A percentile compares a stretch with the other conserved stretches of the same genome.
These are phyloP conservation scores for Numenius arquata DNA, from an alignment of 2,113 vertebrate species.

Conservation along the genomic window DNA sequence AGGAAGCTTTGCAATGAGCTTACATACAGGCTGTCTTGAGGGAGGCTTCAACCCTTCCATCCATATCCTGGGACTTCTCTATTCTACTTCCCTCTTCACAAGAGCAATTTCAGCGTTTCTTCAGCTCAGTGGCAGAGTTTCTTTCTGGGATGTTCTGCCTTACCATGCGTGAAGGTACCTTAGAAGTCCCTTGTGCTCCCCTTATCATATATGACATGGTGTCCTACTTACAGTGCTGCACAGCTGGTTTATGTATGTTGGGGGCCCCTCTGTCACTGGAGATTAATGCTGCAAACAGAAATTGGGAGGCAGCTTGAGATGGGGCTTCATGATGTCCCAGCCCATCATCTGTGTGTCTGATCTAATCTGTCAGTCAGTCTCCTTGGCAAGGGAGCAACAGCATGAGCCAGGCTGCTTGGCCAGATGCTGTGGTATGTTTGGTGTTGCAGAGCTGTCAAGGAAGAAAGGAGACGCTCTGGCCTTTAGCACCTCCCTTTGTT, in stretches of 20 bases:
- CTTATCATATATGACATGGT: background rate
- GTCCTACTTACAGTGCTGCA: slow-evolving; percentile 26
- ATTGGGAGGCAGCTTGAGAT: background rate
- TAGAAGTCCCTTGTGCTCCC: background rate
- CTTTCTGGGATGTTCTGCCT: background rate
- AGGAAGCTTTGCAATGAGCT: background rate
- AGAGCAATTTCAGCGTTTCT: background rate
- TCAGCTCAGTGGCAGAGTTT: background rate
- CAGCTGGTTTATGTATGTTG: slow-evolving; percentile 19
- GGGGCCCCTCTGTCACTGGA: slow-evolving; percentile 37
- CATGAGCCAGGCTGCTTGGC: slow-evolving; percentile 16
- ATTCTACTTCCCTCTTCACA: background rate
- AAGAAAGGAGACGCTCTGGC: background rate
- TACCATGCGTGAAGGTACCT: background rate
- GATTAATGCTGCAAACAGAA: slow-evolving; percentile 36
- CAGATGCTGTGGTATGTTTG: slow-evolving; percentile 28
- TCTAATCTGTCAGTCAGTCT: slow-evolving; percentile 56
- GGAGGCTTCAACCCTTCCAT: background rate
- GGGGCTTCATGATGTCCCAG: slow-evolving; percentile 35
- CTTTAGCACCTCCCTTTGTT: background rate
- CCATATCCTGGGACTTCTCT: background rate
- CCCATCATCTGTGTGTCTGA: slow-evolving; percentile 33
- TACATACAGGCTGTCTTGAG: background rate
- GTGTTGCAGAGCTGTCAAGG: slow-evolving; percentile 39
- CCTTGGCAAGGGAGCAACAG: background rate